Evolutionary conservation across 2,797 vertebrate species (phyloP), one percentile per base, ranked within the genome.

Genomic region (Thaleichthys pacificus): DNA sequence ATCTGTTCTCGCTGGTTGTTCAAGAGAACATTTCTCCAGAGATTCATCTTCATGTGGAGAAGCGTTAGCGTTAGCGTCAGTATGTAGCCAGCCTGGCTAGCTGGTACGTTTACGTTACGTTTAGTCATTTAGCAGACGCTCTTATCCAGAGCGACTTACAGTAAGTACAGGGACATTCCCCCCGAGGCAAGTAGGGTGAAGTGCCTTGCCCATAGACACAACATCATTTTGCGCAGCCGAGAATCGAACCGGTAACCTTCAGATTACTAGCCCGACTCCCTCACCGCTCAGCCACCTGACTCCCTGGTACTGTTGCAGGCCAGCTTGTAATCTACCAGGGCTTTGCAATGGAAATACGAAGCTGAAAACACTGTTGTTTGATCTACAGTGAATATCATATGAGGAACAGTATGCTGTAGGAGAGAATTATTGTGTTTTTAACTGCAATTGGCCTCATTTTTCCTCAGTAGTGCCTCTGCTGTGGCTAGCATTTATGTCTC

Each of bases 21-120:
- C 74, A 68, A 35, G 54, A 69, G 67, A 70, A 70, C 73, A 32
- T 70, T 62, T 73, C 73, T 75, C 69, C 56, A 75, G 70, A 22
- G 73, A 80, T 82, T 84, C 21, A 83, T 86, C 78, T 79, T 77
- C 77, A 87, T 87, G 85, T 79, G 61, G 80, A 74, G 69, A 57
- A 54, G 70, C 38, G 6, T 54, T 60, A 54, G 70, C 38, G 6
- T 54, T 54, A n/a, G 51, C 51, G 22, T 24, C 30, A 32, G 5
- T 80, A 54, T 62, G 28, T 78, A 75, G 38, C 66, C 19, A 76
- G 64, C 47, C 71, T 61, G 61, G 60, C 66, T 72, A 64, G 28
- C 68, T 77, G 66, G 22, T 19, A 21, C 42, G n/a, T n/a, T n/a
- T n/a, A n/a, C n/a, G n/a, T n/a, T n/a, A n/a, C n/a, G n/a, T n/a